Evolutionary conservation across 2,797 vertebrate species (phyloP).

Genomic region (Mus spretus): DNA sequence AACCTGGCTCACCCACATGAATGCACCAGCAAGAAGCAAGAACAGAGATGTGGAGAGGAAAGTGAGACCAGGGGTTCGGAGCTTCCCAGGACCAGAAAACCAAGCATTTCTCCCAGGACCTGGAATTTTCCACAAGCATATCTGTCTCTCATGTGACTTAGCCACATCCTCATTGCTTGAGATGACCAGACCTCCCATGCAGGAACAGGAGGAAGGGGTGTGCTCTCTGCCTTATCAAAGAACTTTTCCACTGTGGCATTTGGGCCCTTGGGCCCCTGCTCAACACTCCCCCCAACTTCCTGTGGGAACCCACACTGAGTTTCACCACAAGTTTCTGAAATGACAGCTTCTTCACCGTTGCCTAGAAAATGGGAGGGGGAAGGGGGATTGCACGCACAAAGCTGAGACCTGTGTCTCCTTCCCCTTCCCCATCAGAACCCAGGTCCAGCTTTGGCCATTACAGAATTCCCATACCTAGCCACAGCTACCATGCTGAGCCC

Average conservation of each 20-base stretch:
- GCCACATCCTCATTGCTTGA: background rate
- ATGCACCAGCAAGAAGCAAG: too few relatives aligned
- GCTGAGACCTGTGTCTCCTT: background rate
- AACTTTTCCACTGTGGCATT: slow-evolving; percentile 54
- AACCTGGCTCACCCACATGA: background rate
- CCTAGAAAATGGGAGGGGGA: background rate
- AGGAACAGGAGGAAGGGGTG: background rate
- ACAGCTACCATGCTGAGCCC: background rate
- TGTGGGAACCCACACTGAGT: background rate
- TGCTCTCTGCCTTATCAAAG: background rate
- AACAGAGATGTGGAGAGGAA: background rate
- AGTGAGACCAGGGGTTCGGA: background rate
- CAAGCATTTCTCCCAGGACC: background rate
- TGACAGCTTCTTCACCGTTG: background rate
- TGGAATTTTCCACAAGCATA: slow-evolving; percentile 25
- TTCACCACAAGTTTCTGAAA: background rate
- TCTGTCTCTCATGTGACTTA: slow-evolving; percentile 23
- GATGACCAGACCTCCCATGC: background rate
- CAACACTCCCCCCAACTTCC: background rate
- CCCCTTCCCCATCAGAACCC: background rate
- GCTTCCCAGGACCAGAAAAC: background rate
- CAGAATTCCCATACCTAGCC: background rate
- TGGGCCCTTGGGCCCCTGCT: background rate
- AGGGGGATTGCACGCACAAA: too few relatives aligned
- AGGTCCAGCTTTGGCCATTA: background rate